phyloP scores from a whole-genome alignment of 1,140 invertebrate genomes.

The Neodiprion virginianus region DNA sequence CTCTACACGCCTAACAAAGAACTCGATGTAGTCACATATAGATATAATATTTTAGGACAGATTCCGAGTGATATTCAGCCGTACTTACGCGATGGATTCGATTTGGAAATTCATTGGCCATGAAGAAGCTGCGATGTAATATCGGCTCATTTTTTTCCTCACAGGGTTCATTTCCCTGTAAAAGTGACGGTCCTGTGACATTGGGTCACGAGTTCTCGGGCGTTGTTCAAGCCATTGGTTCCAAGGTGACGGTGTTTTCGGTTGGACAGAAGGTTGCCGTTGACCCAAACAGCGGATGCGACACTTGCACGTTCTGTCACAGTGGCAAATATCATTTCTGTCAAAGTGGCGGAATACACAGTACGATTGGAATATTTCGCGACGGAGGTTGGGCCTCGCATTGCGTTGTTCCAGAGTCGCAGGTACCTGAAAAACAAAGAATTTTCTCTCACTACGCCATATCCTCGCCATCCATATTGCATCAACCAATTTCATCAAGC shows the following conservation, averaged over 20 bases:
- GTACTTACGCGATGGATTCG: too few relatives aligned
- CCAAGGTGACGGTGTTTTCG: slow-evolving; percentile 65
- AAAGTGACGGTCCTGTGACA: slow-evolving; percentile 61
- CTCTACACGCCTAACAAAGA: too few relatives aligned
- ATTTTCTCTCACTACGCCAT: not conserved
- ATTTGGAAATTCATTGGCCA: too few relatives aligned
- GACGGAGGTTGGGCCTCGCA: slow-evolving; percentile 75
- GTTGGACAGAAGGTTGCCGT: slow-evolving; percentile 71
- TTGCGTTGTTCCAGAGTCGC: slow-evolving; percentile 64
- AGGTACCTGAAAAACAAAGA: slow-evolving; percentile 59
- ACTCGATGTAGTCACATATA: too few relatives aligned
- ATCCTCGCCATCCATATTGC: not conserved
- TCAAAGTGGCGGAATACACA: slow-evolving; percentile 64
- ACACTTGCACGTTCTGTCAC: slow-evolving; percentile 67
- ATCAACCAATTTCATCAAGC: too few relatives aligned
- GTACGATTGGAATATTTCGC: slow-evolving; percentile 69
- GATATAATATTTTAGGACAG: too few relatives aligned
- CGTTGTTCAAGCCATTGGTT: slow-evolving; percentile 65
- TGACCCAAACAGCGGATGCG: slow-evolving; percentile 72
- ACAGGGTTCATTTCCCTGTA: slow-evolving; percentile 71
- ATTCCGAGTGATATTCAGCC: too few relatives aligned
- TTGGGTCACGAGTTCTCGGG: slow-evolving; percentile 78
- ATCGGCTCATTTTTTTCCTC: slow-evolving; percentile 22
- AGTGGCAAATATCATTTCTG: slow-evolving; percentile 70
- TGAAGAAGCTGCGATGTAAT: too few relatives aligned